Conservation (phyloP, 2,888 invertebrate species). For the Himalopsyche kuldschensis region DNA sequence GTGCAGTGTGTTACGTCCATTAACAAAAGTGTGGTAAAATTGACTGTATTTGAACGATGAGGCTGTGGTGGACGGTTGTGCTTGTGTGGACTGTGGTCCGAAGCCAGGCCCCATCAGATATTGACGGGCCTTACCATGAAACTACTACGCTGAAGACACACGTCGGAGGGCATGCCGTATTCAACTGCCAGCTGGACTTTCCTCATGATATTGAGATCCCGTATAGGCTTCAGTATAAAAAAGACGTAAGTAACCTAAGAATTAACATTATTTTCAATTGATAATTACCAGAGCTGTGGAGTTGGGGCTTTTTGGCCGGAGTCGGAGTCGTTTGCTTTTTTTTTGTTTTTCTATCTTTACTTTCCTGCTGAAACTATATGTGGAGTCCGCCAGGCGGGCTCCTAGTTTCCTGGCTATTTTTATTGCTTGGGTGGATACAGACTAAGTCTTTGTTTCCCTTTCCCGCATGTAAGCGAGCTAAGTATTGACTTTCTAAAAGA, state of each 20-base stretch:
- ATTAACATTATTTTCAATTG: not conserved
- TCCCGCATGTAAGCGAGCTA: too few relatives aligned
- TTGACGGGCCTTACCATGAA: constrained; percentile 18
- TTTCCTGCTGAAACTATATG: too few relatives aligned
- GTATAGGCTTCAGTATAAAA: constrained; percentile 87
- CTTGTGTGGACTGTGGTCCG: not conserved
- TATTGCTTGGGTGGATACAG: too few relatives aligned
- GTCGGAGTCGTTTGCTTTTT: too few relatives aligned
- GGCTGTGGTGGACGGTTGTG: not conserved
- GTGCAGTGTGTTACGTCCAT: not conserved
- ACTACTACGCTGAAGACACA: constrained; percentile 61
- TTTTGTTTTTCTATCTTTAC: too few relatives aligned
- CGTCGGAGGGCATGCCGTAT: constrained; percentile 76
- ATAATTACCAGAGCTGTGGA: too few relatives aligned
- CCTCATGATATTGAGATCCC: constrained; percentile 83
- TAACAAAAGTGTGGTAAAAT: not conserved
- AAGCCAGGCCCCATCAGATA: not conserved
- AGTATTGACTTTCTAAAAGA: too few relatives aligned
- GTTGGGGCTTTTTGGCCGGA: too few relatives aligned
- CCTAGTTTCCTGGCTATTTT: too few relatives aligned
- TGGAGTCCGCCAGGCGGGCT: too few relatives aligned
- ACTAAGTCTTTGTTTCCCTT: too few relatives aligned
- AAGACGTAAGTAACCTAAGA: constrained; percentile 68
- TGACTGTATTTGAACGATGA: not conserved
- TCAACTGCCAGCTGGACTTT: constrained; percentile 86